Percentiles rank a stretch among this genome's conserved stretches.
Evolutionary conservation across 2,888 invertebrate genomes (phyloP).

Genomic region (Pammene aurita): DNA sequence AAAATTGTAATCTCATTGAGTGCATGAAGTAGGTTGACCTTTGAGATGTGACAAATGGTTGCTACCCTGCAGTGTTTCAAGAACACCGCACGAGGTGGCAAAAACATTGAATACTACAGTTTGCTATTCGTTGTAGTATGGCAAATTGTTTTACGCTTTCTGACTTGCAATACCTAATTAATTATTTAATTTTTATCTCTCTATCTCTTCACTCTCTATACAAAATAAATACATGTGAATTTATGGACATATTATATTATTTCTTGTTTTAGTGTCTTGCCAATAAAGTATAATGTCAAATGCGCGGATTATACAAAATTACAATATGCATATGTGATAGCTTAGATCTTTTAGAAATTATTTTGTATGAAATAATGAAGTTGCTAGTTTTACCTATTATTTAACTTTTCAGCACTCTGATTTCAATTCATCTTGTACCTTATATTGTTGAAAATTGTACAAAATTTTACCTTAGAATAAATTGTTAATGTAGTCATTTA

Average conservation of each 20-base stretch:
- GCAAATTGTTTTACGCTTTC: conserved; percentile 71
- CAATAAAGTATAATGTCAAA: conserved; percentile 77
- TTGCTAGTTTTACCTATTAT: conserved; percentile 60
- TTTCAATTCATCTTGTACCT: conserved; percentile 51
- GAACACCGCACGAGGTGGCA: conserved; percentile 74
- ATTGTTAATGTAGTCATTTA: conserved; percentile 67
- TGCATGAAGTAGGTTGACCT: conserved; percentile 65
- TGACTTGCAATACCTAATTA: conserved; percentile 58
- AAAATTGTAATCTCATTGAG: conserved; percentile 79
- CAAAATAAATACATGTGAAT: conserved; percentile 64
- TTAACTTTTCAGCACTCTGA: conserved; percentile 56
- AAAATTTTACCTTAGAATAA: conserved; percentile 69
- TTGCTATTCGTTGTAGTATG: conserved; percentile 78
- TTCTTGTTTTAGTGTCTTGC: conserved; percentile 76
- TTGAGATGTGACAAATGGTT: conserved; percentile 60
- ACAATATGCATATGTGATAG: conserved; percentile 77
- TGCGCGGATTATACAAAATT: conserved; percentile 63
- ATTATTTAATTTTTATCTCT: conserved; percentile 61
- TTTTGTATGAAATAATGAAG: conserved; percentile 51
- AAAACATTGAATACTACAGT: conserved; percentile 56
- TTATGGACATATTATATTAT: conserved; percentile 66
- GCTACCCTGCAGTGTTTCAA: conserved; percentile 74
- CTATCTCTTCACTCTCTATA: conserved; percentile 79
- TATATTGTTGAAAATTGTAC: conserved; percentile 68
- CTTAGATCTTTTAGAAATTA: conserved; percentile 74